A percentile compares a stretch with the other conserved stretches of the same genome.
Conservation (phyloP, 2,113 vertebrate genomes). For the Prinia subflava region DNA sequence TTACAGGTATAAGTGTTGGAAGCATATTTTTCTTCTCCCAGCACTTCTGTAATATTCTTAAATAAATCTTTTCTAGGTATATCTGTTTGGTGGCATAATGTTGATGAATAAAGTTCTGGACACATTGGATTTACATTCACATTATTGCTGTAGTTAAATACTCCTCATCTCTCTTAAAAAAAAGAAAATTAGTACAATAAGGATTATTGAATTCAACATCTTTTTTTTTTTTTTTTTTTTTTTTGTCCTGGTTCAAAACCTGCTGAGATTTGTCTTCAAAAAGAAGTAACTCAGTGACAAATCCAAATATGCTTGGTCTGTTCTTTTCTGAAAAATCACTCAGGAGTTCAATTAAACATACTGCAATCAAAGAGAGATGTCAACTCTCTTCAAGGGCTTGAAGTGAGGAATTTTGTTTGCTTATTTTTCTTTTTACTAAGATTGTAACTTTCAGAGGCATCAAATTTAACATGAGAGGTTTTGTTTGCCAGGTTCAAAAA, state of each 20-base stretch:
- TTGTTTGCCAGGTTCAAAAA: not conserved
- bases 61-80: not conserved
- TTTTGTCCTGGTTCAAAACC: not conserved
- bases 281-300: not conserved
- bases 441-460: not conserved
- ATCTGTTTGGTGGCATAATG: not conserved
- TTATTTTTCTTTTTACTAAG: not conserved
- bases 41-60: not conserved
- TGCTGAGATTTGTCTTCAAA: not conserved
- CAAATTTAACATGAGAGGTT: not conserved
- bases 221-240: not conserved
- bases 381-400: not conserved
- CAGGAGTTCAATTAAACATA: slow-evolving; percentile 34
- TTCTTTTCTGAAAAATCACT: slow-evolving; percentile 33
- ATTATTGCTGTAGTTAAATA: not conserved
- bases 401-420: not conserved
- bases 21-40: not conserved
- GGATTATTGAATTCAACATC: not conserved
- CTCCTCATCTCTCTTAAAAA: not conserved
- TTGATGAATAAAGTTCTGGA: not conserved
- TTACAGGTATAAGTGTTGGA: not conserved
- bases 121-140: not conserved
- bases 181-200: not conserved
- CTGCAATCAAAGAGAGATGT: slow-evolving; percentile 1
- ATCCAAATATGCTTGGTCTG: slow-evolving; percentile 1